Conservation (phyloP, 2,797 vertebrate genomes). For the Liparis tanakae region DNA sequence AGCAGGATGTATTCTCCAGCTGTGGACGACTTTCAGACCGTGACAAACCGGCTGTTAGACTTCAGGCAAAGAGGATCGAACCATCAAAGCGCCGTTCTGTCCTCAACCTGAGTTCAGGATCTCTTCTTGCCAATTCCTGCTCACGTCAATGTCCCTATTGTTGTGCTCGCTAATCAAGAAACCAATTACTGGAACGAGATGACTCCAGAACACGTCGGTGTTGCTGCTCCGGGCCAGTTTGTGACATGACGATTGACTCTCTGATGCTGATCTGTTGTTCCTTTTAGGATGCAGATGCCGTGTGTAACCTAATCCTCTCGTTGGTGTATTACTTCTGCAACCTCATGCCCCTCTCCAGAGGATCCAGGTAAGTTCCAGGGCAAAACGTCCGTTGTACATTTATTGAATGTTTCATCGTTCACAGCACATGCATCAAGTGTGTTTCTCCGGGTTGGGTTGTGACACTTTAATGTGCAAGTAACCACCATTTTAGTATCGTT, state of each 20-base stretch:
- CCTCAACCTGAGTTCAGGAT: neutral
- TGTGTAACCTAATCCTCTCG: conserved; percentile 96
- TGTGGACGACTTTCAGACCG: neutral
- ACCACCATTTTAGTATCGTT: neutral
- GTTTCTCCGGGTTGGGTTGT: neutral
- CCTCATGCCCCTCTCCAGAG: conserved; percentile 96
- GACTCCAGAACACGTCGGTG: neutral
- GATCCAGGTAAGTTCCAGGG: conserved; percentile 62
- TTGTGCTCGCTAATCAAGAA: neutral
- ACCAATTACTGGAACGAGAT: conserved; percentile 8
- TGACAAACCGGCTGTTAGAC: neutral
- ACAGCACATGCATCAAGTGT: neutral
- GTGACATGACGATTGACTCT: neutral
- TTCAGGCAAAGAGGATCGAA: neutral
- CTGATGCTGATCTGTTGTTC: conserved; percentile 6
- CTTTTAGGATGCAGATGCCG: conserved; percentile 92
- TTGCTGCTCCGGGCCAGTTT: neutral
- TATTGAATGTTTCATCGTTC: neutral
- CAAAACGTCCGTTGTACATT: neutral
- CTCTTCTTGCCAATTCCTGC: conserved; percentile 3
- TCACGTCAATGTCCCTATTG: neutral
- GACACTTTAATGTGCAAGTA: neutral
- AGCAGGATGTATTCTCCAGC: neutral
- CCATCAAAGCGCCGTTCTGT: neutral
- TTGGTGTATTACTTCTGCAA: conserved; percentile 99